These are phyloP conservation scores for Sebastolobus altivelis DNA, from an alignment of 2,797 vertebrate species.

Conservation along the genomic window DNA sequence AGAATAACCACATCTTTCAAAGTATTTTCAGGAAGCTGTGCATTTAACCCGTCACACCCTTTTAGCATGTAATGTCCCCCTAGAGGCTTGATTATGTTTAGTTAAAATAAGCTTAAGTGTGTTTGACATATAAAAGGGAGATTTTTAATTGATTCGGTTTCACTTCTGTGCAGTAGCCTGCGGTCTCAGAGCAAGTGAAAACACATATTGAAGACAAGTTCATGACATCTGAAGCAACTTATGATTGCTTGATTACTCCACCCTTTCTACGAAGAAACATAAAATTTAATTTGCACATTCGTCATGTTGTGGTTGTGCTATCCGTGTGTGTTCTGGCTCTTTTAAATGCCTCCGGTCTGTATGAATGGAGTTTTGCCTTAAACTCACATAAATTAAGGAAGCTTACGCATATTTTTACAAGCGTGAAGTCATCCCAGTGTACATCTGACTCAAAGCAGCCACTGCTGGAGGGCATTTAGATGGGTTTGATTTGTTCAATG, in stretches of 20 bases:
- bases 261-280: not conserved
- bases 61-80: not conserved
- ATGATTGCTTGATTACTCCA: not conserved
- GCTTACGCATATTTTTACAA: not conserved
- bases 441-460: conserved; percentile 22
- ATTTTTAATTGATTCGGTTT: not conserved
- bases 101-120: conserved; percentile 6
- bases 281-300: not conserved
- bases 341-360: not conserved
- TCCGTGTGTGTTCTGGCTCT: not conserved
- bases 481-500: conserved; percentile 3
- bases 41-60: not conserved
- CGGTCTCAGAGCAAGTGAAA: not conserved
- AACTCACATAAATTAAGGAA: not conserved
- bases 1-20: not conserved
- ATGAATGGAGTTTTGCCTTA: not conserved
- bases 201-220: not conserved
- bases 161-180: not conserved
- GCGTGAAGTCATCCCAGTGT: not conserved
- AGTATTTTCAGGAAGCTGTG: not conserved
- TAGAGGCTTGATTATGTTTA: not conserved
- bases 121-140: not conserved
- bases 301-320: not conserved
- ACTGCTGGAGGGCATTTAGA: conserved; percentile 8
- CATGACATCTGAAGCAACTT: not conserved